Base-by-base conservation (phyloP, 1,140 invertebrate species). In the Papilio helenus region DNA sequence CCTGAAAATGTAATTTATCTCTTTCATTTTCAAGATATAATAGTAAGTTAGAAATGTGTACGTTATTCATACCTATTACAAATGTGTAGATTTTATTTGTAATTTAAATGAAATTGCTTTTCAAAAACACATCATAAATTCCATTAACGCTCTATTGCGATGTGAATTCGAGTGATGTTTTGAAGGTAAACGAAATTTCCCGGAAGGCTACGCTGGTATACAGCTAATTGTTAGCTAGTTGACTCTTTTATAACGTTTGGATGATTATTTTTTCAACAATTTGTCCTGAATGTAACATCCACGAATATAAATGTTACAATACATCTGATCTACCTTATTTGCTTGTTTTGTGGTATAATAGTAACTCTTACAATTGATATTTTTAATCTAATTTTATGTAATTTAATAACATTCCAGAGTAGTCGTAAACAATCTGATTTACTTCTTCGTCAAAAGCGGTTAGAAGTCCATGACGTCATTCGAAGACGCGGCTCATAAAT, bases 171-270 rank as follows among this genome's bases (percentile, higher is more conserved):
- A 72, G n/a, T 20, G 20, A 12, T 72, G n/a, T 71, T 72, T 72
- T 20, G 72, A 72, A 72, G 71, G 71, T 20, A 72, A 72, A 72
- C n/a, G 71, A 72, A 72, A 72, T 72, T 72, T 72, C 34, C 72
- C 72, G 72, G 72, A 72, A 72, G 39, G n/a, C 34, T 72, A 5
- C 68, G 10, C 58, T 26, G 58, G 58, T 23, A 26, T 71, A n/a
- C 18, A 71, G 68, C 34, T 34, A 65, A 71, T 18, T 71, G 29
- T 49, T 12, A 23, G 8, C 39, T n/a, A n/a, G 68, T 34, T 23
- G 20, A 23, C 23, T 61, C 9, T 39, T 61, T 61, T 61, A 3
- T n/a, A 20, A 20, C 23, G 23, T 61, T 10, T 61, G n/a, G 55
- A 58, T 20, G n/a, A 72, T 29, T 68, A n/a, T 44, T 73, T 44